Base-by-base conservation (phyloP, 2,113 vertebrate species). In the Struthidea cinerea region DNA sequence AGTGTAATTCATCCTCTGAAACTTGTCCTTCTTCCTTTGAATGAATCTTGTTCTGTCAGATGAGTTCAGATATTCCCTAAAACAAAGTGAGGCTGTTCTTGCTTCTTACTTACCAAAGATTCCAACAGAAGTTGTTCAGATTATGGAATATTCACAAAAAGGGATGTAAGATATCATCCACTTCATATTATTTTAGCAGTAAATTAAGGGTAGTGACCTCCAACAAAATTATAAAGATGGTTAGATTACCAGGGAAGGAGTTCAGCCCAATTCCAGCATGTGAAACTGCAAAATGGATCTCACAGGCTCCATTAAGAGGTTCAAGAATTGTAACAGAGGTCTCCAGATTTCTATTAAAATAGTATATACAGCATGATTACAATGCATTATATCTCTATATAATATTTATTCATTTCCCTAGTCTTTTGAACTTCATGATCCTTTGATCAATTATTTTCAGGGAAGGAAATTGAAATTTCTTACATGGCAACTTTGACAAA, bases 391-490 rank as follows among this genome's bases (percentile, higher is more conserved):
- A 90, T 46, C 73, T 81, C 83, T 96, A 93, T 96, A 80, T 90
- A 94, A 91, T 97, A 94, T 96, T 94, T 94, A 91, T 97, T 96
- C 55, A 95, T 97, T 97, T 95, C 95, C 60, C 52, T 53, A 55
- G 46, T 95, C 88, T 85, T 91, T 75, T 93, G 92, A 95, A 87
- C 89, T 89, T 83, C 23, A 10, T 87, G 84, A 83, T 87, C 89
- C 60, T 92, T 91, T 91, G 93, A 88, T 88, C 93, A 95, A 94
- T 97, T 96, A 94, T 96, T 93, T 95, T 91, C 63, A 73, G 88
- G 27, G 44, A 83, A 95, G 94, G 95, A 97, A 97, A 97, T 96
- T 94, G 94, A 87, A 97, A 90, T 82, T 91, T 94, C 87, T 95
- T 56, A 33, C 39, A 9, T 68, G 85, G 84, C 83, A 87, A 85